Evolutionary conservation across 2,797 vertebrate species (phyloP), one percentile per base, ranked within the genome.

Genomic region (Selene dorsalis): DNA sequence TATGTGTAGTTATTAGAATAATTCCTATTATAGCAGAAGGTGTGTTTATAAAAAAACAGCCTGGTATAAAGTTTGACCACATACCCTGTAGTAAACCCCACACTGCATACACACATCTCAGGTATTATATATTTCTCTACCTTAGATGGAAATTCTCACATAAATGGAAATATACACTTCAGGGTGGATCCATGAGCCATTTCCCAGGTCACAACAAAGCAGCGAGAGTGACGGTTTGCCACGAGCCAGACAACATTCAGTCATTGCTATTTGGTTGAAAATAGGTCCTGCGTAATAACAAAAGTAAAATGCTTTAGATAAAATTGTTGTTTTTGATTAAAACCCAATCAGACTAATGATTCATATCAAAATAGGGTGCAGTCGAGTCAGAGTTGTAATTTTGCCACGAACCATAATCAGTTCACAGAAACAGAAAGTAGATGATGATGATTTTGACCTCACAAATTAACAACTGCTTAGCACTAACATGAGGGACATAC

Each of bases 141-240:
- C 65, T 59, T 58, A 79, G 41, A 81, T 69, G 66, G 64, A 70
- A 71, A 75, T 79, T 80, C 59, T 81, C 83, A 79, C 65, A 83
- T 73, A 77, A 89, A 88, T 72, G 80, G 79, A 84, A 92, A 87
- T 88, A 81, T 87, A 91, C 87, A 92, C 67, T 75, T 87, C 53
- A 75, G 73, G 76, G 78, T 86, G 77, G 77, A 82, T 75, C 79
- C 78, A 83, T 64, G 41, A 69, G 84, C 39, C 32, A 12, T 73
- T 67, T 69, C 26, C 50, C 62, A 66, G 69, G 76, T 78, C 66
- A 83, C 53, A 72, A 81, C 65, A 83, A 79, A 78, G 43, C 71
- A 73, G 69, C 61, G 35, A 6, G 55, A 79, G 62, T 69, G 52
- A 72, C 75, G 78, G 56, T 16, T 13, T 45, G 57, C 38, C 4